Evolutionary conservation across 2,113 vertebrate genomes (phyloP).

Genomic region (Scytalopus superciliaris): DNA sequence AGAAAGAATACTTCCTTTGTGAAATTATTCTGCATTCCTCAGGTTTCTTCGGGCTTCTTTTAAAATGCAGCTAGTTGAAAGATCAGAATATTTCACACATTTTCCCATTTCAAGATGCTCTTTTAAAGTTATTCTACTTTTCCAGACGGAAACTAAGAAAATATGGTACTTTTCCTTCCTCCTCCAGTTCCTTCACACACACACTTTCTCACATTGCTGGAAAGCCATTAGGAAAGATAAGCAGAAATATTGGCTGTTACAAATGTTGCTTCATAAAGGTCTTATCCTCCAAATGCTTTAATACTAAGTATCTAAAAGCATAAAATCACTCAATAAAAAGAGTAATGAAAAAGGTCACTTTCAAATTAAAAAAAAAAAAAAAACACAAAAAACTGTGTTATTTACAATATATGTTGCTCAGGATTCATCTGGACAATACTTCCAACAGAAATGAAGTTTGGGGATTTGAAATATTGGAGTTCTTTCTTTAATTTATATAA

Average conservation of each 20-base stretch:
- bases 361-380: not conserved
- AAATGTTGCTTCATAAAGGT: not conserved
- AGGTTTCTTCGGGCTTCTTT: not conserved
- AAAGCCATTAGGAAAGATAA: not conserved
- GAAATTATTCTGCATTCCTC: constrained; percentile 34
- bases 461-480: not conserved
- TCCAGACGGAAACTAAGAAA: not conserved
- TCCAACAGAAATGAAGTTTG: not conserved
- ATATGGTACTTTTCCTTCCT: not conserved
- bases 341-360: accelerated
- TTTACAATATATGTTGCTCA: not conserved
- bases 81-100: not conserved
- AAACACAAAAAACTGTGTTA: too few species aligned
- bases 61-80: not conserved
- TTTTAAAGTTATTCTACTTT: not conserved
- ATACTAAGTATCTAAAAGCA: not conserved
- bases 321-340: not conserved
- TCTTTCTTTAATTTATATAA: not conserved
- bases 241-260: not conserved
- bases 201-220: not conserved
- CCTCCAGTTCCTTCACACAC: not conserved
- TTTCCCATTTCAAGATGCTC: not conserved
- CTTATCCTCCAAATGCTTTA: not conserved
- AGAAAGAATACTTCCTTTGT: constrained; percentile 35
- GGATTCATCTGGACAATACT: not conserved